Base-by-base conservation (phyloP, 2,797 vertebrate genomes). In the Notoglanidium macrostoma region DNA sequence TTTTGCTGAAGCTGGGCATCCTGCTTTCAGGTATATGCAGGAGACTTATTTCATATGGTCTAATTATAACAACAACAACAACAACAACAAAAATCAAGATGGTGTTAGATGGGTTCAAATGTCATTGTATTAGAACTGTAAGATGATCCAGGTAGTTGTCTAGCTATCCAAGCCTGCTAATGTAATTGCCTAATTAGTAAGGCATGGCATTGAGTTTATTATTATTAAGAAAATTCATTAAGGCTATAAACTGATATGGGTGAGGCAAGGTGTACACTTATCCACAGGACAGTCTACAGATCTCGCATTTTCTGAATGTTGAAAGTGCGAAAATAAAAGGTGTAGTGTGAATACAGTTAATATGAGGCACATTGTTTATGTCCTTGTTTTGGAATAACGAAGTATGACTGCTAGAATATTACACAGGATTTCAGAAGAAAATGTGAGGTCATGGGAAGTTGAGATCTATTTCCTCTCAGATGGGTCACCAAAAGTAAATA, bases 1-100 rank as follows among this genome's bases (percentile, higher is more conserved):
- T 96, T 46, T 94, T 97, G 15, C 90, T 97, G 90, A 96, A 97
- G 83, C 95, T 96, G 92, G 95, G 96, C 72, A 96, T 97, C 89
- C 93, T 97, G 85, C 92, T 95, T 51, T 89, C 91, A 88, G 88
- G 89, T 90, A 49, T 54, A 44, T 40, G 35, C 1, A 68, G 32
- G 1, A 68, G n/a, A 79, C 40, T 32, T 51, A 49, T 0, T 26
- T 15, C 40, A 19, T 32, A 12, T n/a, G 23, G 10, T 59, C 4
- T 44, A 6, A n/a, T 61, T 80, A 26, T 74, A 83, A 44, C 7
- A 46, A 32, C 26, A 7, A 77, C 17, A 81, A 35, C 26, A 4
- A 82, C 44, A 49, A 49, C 6, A 49, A 49, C 1, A 80, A 78
- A 21, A 40, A 26, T 82, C 21, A 55, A 59, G 74, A 46, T 8